phyloP scores from a whole-genome alignment of 2,888 invertebrate genomes.

The Ectemnius cavifrons region DNA sequence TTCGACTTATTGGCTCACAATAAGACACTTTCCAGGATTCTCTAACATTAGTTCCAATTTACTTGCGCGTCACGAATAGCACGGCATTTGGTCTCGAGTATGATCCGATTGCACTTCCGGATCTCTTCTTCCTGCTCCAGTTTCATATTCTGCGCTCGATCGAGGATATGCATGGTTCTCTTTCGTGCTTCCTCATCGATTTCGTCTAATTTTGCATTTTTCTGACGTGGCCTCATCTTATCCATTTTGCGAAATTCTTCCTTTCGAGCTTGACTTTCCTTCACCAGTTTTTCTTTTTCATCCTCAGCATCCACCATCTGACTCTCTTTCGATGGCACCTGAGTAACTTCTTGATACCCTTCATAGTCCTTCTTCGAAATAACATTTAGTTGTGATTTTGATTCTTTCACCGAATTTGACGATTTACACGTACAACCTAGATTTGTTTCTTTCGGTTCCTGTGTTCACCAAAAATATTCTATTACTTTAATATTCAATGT shows the following conservation, averaged over 20 bases:
- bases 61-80: slow-evolving; percentile 92
- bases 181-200: slow-evolving; percentile 79
- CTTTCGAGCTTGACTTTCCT: slow-evolving; percentile 70
- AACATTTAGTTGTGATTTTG: slow-evolving; percentile 77
- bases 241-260: slow-evolving; percentile 70
- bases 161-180: slow-evolving; percentile 79
- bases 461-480: neutral
- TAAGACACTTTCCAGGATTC: neutral
- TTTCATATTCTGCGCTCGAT: slow-evolving; percentile 79
- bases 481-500: neutral
- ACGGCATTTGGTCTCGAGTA: slow-evolving; percentile 90
- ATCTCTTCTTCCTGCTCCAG: slow-evolving; percentile 83
- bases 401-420: slow-evolving; percentile 46
- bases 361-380: slow-evolving; percentile 82
- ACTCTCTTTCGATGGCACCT: slow-evolving; percentile 58
- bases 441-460: slow-evolving; percentile 7
- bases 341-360: slow-evolving; percentile 58
- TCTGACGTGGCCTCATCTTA: slow-evolving; percentile 54
- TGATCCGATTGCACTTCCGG: slow-evolving; percentile 87
- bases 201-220: slow-evolving; percentile 66
- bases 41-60: slow-evolving; percentile 51
- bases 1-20: neutral
- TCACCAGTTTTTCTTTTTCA: slow-evolving; percentile 62
- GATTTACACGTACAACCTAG: slow-evolving; percentile 6
- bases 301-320: slow-evolving; percentile 52